phyloP scores from a whole-genome alignment of 2,113 vertebrate species.

The Plectropomus leopardus region DNA sequence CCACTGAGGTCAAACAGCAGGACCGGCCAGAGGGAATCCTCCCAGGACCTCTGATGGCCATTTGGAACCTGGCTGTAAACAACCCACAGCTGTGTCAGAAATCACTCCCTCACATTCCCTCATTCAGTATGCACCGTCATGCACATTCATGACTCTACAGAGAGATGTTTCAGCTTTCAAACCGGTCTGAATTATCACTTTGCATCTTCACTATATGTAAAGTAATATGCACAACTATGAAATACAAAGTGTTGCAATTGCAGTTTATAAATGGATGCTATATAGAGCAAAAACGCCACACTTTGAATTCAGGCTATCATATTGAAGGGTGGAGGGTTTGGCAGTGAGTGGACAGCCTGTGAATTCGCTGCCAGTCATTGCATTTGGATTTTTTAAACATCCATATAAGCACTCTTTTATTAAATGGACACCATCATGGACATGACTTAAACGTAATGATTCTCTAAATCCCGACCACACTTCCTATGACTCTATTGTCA shows the following conservation, averaged over 20 bases:
- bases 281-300: neutral
- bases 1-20: slow-evolving; percentile 2
- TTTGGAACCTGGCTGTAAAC: slow-evolving; percentile 13
- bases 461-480: too few species aligned
- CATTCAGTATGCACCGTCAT: neutral
- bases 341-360: neutral
- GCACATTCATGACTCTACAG: neutral
- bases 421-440: neutral
- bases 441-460: too few species aligned
- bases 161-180: neutral
- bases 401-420: neutral
- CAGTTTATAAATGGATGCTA: neutral
- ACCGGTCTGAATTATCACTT: neutral
- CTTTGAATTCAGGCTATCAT: neutral
- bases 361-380: neutral
- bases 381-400: neutral
- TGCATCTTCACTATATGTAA: neutral
- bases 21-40: neutral
- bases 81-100: slow-evolving; percentile 3
- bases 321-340: too few species aligned
- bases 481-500: too few species aligned
- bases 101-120: neutral
- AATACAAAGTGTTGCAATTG: neutral
- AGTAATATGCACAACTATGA: too few species aligned
- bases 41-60: neutral